Evolutionary conservation across 2,888 invertebrate species (phyloP).

Genomic region (Chesias legatella): DNA sequence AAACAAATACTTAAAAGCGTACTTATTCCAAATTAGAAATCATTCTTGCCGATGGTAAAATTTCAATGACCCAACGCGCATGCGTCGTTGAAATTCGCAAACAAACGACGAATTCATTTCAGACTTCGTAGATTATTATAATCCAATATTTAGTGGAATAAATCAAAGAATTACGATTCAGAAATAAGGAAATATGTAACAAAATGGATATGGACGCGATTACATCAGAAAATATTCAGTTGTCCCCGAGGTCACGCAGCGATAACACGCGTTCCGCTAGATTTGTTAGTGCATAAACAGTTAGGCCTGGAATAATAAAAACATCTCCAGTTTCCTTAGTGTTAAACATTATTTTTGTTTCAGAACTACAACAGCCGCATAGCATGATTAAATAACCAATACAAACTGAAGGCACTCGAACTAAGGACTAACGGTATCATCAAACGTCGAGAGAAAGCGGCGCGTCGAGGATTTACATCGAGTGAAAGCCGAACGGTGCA

Average conservation of each 20-base stretch:
- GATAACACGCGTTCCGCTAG: constrained; percentile 41
- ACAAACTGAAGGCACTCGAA: constrained; percentile 28
- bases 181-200: background rate
- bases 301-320: background rate
- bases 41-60: too few species aligned
- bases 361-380: constrained; percentile 5
- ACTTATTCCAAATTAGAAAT: too few species aligned
- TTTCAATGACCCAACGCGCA: too few species aligned
- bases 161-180: too few species aligned
- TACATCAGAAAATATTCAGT: constrained; percentile 42
- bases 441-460: constrained; percentile 72
- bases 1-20: too few species aligned
- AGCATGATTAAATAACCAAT: constrained; percentile 25
- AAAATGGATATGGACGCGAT: constrained; percentile 25
- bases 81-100: too few species aligned
- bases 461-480: constrained; percentile 60
- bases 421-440: constrained; percentile 66
- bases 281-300: background rate
- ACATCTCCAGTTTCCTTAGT: background rate
- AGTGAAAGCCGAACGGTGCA: constrained; percentile 66
- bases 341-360: constrained; percentile 15
- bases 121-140: too few species aligned
- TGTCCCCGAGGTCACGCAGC: constrained; percentile 34
- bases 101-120: too few species aligned
- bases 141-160: too few species aligned